Evolutionary conservation across 2,888 invertebrate genomes (phyloP), one percentile per base, ranked within the genome.

Genomic region (Caenorhabditis imperialis): DNA sequence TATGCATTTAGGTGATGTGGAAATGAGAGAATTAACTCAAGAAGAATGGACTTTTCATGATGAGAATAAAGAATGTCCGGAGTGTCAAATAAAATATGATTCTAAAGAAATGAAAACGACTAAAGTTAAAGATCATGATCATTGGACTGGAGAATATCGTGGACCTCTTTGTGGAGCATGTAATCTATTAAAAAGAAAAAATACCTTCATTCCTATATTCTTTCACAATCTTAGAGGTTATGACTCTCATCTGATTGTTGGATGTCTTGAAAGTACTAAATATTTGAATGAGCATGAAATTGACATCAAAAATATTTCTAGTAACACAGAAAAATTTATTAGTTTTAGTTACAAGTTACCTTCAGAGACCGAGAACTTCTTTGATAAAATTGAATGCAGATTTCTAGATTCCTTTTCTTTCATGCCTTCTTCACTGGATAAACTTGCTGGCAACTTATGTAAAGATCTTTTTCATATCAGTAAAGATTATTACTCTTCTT

Each of bases 401-500:
- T 85, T 83, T 75, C 35, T 84, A 35, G 83, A 85, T 77, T 75
- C 79, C 2, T 76, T 75, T 20, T 20, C 48, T 42, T 77, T 70
- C 53, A 73, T 77, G 69, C 14, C 42, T 14, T 61, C 73, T 18
- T 55, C 65, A 22, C 27, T 77, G 23, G 77, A 77, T 70, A 33
- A 51, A 38, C 78, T 84, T 35, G 38, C 57, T 3, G 57, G 63
- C 33, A 81, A 85, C 60, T 54, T 86, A 27, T 42, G 33, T 50
- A 27, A 73, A 61, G 53, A 75, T 33, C 25, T 73, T 16, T n/a
- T 74, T 8, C 14, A 47, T 60, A 69, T 75, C 22, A 35, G 33
- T 50, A 55, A 38, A 53, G 47, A 72, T 37, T 73, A 78, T 54
- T 78, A 78, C 30, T n/a, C n/a, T n/a, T 14, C 57, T 7, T 6